Evolutionary conservation across 2,888 invertebrate genomes (phyloP).

Genomic region (Sphaerophoria taeniata): DNA sequence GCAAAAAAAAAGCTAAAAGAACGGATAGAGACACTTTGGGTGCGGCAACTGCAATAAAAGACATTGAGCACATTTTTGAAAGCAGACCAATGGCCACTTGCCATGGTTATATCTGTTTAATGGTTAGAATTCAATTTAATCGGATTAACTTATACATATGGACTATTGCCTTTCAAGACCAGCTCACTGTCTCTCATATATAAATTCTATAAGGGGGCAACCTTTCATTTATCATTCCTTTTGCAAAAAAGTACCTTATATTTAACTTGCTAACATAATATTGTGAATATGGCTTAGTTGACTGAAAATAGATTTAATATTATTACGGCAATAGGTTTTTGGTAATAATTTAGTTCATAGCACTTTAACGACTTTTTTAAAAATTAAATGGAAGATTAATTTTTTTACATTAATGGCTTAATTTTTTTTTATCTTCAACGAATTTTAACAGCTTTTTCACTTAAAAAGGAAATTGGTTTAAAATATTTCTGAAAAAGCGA

Average conservation of each 20-base stretch:
- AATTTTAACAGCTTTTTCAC: no score
- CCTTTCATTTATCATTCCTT: constrained; percentile 64
- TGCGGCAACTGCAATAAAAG: constrained; percentile 67
- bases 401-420: no score
- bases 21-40: constrained; percentile 58
- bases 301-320: no score
- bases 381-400: no score
- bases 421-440: no score
- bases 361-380: no score
- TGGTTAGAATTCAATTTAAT: constrained; percentile 71
- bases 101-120: constrained; percentile 40
- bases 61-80: constrained; percentile 69
- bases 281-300: no score
- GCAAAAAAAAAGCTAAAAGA: constrained; percentile 17
- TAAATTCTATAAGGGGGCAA: constrained; percentile 31
- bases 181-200: constrained; percentile 52
- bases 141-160: constrained; percentile 71
- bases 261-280: no score
- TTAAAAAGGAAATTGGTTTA: no score
- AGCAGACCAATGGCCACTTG: constrained; percentile 67
- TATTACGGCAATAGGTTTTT: no score
- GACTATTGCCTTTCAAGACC: constrained; percentile 66
- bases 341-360: no score
- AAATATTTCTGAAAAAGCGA: no score
- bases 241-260: constrained; percentile 28